A percentile compares a stretch with the other conserved stretches of the same genome.
phyloP scores from a whole-genome alignment of 2,113 vertebrate genomes.

The Ranitomeya variabilis region DNA sequence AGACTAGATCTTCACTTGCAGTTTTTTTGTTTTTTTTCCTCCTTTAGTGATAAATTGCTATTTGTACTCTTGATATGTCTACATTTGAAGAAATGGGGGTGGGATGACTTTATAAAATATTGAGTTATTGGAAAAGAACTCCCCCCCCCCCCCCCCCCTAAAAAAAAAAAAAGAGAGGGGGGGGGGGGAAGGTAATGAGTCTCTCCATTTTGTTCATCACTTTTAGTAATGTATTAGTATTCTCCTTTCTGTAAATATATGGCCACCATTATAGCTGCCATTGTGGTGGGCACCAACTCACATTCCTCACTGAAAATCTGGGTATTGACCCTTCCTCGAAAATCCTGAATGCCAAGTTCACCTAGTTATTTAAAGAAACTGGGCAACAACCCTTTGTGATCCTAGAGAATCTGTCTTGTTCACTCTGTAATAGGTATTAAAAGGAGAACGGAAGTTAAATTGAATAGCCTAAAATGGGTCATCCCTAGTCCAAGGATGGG shows the following conservation, averaged over 20 bases:
- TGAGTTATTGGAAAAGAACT: neutral
- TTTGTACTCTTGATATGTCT: slow-evolving; percentile 71
- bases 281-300: neutral
- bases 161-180: neutral
- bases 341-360: too few relatives aligned
- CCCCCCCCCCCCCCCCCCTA: neutral
- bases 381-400: too few relatives aligned
- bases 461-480: too few relatives aligned
- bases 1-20: slow-evolving; percentile 77
- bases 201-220: too few relatives aligned
- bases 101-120: slow-evolving; percentile 9
- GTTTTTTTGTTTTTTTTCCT: slow-evolving; percentile 63
- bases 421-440: too few relatives aligned
- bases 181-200: too few relatives aligned
- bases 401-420: too few relatives aligned
- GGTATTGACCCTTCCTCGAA: too few relatives aligned
- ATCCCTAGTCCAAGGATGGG: too few relatives aligned
- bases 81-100: slow-evolving; percentile 45
- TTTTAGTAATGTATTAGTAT: too few relatives aligned
- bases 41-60: slow-evolving; percentile 66
- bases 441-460: too few relatives aligned
- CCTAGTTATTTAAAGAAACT: too few relatives aligned
- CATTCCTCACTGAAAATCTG: neutral
- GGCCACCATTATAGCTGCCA: neutral
- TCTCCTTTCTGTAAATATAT: neutral